Conservation (phyloP, 2,797 vertebrate genomes). For the Gadopsis marmoratus region DNA sequence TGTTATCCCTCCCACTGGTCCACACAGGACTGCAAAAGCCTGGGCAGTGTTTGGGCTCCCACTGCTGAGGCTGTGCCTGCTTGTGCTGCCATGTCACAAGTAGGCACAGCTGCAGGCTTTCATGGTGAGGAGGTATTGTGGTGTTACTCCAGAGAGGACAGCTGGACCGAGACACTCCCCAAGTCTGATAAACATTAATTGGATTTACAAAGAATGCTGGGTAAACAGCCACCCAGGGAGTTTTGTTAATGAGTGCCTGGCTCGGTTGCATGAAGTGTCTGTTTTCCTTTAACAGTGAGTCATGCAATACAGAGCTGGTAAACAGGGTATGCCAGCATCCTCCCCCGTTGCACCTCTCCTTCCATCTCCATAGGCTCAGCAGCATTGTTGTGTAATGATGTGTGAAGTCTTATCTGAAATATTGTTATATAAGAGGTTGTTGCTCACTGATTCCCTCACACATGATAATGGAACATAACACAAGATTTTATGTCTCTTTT, state of each 20-base stretch:
- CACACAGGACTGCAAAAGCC: constrained; percentile 20
- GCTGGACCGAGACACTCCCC: constrained; percentile 54
- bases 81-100: neutral
- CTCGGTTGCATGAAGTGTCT: constrained; percentile 63
- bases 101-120: constrained; percentile 24
- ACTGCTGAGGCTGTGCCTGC: constrained; percentile 1
- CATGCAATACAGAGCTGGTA: constrained; percentile 58
- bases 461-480: neutral
- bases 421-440: constrained; percentile 63
- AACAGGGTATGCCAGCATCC: constrained; percentile 65
- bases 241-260: constrained; percentile 79
- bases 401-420: constrained; percentile 67
- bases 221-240: constrained; percentile 76
- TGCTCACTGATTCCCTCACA: constrained; percentile 17
- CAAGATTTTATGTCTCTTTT: neutral
- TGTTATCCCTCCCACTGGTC: constrained; percentile 56
- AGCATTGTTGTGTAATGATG: constrained; percentile 74
- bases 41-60: neutral
- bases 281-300: constrained; percentile 74
- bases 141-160: constrained; percentile 35
- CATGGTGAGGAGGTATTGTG: constrained; percentile 11
- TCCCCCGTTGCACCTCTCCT: constrained; percentile 67
- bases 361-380: constrained; percentile 58
- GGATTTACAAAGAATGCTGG: constrained; percentile 71
- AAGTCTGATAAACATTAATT: constrained; percentile 75